A percentile compares a stretch with the other conserved stretches of the same genome.
Conservation (phyloP, 2,113 vertebrate genomes). For the Montifringilla adamsi region DNA sequence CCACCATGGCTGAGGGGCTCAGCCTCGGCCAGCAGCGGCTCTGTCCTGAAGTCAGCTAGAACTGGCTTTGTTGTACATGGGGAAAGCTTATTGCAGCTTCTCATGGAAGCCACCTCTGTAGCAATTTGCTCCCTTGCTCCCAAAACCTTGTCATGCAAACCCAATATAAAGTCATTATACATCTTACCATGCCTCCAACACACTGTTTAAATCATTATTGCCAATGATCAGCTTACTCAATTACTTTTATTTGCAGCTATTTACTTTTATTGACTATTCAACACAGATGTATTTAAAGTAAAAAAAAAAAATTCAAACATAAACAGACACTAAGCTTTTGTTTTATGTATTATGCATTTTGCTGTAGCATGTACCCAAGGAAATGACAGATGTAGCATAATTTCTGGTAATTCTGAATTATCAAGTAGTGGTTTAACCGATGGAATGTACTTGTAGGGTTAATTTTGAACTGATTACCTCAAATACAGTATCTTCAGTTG, state of each 20-base stretch:
- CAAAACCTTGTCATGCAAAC: not conserved
- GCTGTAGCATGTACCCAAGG: not conserved
- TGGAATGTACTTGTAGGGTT: not conserved
- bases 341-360: not conserved
- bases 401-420: not conserved
- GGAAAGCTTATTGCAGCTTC: not conserved
- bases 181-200: not conserved
- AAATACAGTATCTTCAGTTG: not conserved
- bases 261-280: not conserved
- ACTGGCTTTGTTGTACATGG: too few relatives aligned
- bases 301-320: not conserved
- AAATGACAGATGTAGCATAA: not conserved
- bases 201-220: not conserved
- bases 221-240: not conserved
- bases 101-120: not conserved
- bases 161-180: not conserved
- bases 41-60: not conserved
- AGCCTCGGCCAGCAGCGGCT: rapidly evolving
- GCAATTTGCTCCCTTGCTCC: not conserved
- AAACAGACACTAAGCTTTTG: not conserved
- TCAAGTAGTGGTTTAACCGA: not conserved
- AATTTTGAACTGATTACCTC: not conserved
- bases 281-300: not conserved
- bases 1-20: not conserved
- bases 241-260: not conserved